phyloP scores from a whole-genome alignment of 1,140 invertebrate species.

The Drosophila melanogaster region Release_6_plus_ISO1_MT NC_004354.4:17001001-17001500 shows the following conservation, averaged over 20 bases:
- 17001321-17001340: not conserved
- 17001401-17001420: conserved; percentile 1
- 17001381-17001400: conserved; percentile 68
- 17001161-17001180: conserved; percentile 41
- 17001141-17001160: conserved; percentile 40
- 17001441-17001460: not conserved
- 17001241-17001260: conserved; percentile 45
- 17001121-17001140: conserved; percentile 12
- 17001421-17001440: conserved; percentile 6
- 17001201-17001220: conserved; percentile 23
- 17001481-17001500: conserved; percentile 41
- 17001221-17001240: conserved; percentile 9
- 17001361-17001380: conserved; percentile 1
- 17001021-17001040: not conserved
- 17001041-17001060: not conserved
- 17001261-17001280: conserved; percentile 3
- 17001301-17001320: conserved; percentile 16
- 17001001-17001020: not conserved
- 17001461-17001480: conserved; percentile 56
- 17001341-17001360: conserved; percentile 13
- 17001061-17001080: not conserved
- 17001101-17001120: not conserved
- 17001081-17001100: conserved; percentile 1
- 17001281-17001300: conserved; percentile 21
- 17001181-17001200: conserved; percentile 31